Percentiles rank a stretch among this genome's conserved stretches.
Conservation (phyloP, 1,140 invertebrate species). For the Arion vulgaris region DNA sequence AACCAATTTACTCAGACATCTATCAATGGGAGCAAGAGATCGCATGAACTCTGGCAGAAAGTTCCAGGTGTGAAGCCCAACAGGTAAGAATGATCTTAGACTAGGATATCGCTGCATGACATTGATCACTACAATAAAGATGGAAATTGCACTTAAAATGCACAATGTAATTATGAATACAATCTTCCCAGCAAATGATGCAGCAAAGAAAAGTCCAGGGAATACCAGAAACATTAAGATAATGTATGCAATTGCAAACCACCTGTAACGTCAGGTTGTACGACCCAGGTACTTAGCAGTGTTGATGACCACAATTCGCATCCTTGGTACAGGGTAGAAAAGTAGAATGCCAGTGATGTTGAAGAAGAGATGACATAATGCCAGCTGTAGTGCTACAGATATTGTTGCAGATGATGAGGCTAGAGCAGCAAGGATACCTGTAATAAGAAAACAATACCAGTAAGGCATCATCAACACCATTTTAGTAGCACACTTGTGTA, state of each 20-base stretch:
- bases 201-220: conserved; percentile 73
- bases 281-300: conserved; percentile 74
- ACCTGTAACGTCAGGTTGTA: conserved; percentile 75
- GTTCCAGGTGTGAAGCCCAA: conserved; percentile 72
- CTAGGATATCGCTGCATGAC: conserved; percentile 69
- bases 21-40: conserved; percentile 71
- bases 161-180: conserved; percentile 57
- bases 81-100: conserved; percentile 69
- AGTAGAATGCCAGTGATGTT: conserved; percentile 78
- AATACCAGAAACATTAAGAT: conserved; percentile 75
- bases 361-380: conserved; percentile 78
- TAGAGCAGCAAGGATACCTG: conserved; percentile 75
- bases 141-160: conserved; percentile 55
- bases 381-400: conserved; percentile 75
- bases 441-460: conserved; percentile 50
- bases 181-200: conserved; percentile 67
- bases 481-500: no score
- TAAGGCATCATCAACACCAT: no score
- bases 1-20: conserved; percentile 14
- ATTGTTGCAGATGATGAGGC: conserved; percentile 70
- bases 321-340: conserved; percentile 78
- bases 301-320: conserved; percentile 75
- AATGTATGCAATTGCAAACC: conserved; percentile 77
- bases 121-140: conserved; percentile 69
- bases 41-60: conserved; percentile 74